Base-by-base conservation (phyloP, 2,113 vertebrate species). In the Cynoglossus semilaevis region DNA sequence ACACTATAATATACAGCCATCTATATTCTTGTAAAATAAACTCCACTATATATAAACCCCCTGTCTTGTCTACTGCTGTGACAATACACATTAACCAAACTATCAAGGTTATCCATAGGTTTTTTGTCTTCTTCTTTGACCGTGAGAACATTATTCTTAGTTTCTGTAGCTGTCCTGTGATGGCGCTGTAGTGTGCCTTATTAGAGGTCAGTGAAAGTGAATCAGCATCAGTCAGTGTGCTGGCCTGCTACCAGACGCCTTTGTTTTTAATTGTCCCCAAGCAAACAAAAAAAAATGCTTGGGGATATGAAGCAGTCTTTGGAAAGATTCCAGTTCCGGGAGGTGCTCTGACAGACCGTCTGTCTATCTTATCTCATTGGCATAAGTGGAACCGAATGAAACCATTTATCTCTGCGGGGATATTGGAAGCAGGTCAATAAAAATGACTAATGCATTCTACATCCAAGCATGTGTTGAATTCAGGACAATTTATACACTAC, bases 241-340 rank as follows among this genome's bases (percentile, higher is more conserved):
- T 81, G 81, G 84, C 69, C 47, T 8, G 17, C 22, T 10, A 59
- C 72, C 84, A 85, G 74, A 58, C 81, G 75, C 72, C 67, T 58
- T 63, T 83, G 83, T 81, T 77, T 76, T 65, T 79, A 69, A 83
- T 69, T 79, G 80, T 83, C 54, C 67, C 71, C 63, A 4, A 41
- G 38, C 38, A 40, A 40, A 40, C 9, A 40, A 40, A 67, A 69
- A 74, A 52, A 68, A 67, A 63, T 36, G 58, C 67, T 60, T 41
- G 52, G 55, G 62, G 80, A 71, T 64, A 74, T 70, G 70, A 82
- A 70, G 61, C 52, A 45, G 55, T 49, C 22, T 54, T 60, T 79
- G 77, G 80, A 73, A 2, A 12, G 13, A 22, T 2, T 66, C 67
- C 75, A 70, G 50, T 37, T 12, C 42, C 42, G 22, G 52, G 60